These are phyloP conservation scores for Dermatophagoides farinae DNA, from an alignment of 1,140 invertebrate genomes.

Conservation along the genomic window DNA sequence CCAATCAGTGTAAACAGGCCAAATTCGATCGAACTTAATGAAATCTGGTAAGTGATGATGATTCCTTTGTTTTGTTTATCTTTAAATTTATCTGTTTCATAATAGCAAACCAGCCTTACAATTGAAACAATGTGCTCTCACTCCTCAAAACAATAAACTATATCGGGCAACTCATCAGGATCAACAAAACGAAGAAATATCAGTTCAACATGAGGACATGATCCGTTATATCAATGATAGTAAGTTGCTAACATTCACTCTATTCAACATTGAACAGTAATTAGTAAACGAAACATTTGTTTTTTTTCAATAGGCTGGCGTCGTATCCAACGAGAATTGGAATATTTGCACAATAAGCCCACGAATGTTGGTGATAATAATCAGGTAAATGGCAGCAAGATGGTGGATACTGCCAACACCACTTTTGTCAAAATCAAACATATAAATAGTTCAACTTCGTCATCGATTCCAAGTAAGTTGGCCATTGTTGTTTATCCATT, in stretches of 20 bases:
- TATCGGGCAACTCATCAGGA: conserved; percentile 40
- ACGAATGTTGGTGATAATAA: not conserved
- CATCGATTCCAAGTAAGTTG: conserved; percentile 14
- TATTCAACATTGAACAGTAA: no score
- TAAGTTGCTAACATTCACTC: conserved; percentile 14
- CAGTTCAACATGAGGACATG: conserved; percentile 47
- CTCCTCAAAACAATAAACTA: conserved; percentile 42
- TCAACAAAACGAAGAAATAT: conserved; percentile 33
- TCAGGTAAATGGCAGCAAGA: not conserved
- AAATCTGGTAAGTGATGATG: not conserved
- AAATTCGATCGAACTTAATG: conserved; percentile 26
- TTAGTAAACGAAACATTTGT: not conserved
- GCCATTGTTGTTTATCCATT: not conserved
- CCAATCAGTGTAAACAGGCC: conserved; percentile 30
- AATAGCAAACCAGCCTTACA: no score
- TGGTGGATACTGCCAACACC: not conserved
- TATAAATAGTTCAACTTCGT: not conserved
- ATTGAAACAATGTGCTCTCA: not conserved
- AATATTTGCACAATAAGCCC: not conserved
- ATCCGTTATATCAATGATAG: conserved; percentile 47
- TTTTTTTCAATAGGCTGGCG: conserved; percentile 8
- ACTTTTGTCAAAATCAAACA: conserved; percentile 1
- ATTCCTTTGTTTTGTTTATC: not conserved
- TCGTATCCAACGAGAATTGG: conserved; percentile 6
- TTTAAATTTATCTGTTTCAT: not conserved